These are phyloP conservation scores for Megaceryle alcyon DNA, from an alignment of 2,797 vertebrate species.

Conservation along the genomic window DNA sequence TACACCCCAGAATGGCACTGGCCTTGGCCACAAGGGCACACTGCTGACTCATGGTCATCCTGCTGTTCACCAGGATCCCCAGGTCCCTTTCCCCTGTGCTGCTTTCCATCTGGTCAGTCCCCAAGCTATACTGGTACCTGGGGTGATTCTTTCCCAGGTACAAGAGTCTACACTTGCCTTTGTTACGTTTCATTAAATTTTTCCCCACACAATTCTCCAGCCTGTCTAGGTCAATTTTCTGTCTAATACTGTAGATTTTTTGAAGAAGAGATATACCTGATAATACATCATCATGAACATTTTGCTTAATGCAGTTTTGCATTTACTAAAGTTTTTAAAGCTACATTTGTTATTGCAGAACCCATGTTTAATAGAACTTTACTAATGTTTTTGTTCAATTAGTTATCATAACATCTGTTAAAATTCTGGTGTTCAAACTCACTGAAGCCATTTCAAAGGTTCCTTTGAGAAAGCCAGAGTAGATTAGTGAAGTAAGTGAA, in stretches of 20 bases:
- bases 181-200: too few species aligned
- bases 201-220: too few species aligned
- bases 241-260: background rate
- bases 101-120: too few species aligned
- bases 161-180: too few species aligned
- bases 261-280: background rate
- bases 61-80: too few species aligned
- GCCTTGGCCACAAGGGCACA: too few species aligned
- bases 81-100: too few species aligned
- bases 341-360: background rate
- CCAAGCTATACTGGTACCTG: too few species aligned
- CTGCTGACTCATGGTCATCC: too few species aligned
- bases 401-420: background rate
- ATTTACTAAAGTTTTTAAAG: background rate
- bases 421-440: conserved; percentile 24
- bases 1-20: too few species aligned
- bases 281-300: background rate
- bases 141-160: too few species aligned
- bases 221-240: background rate
- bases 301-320: background rate
- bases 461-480: conserved; percentile 23
- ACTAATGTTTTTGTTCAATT: conserved; percentile 42
- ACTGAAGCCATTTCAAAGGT: background rate
- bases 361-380: background rate
- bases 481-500: background rate